Percentiles rank a stretch among this genome's conserved stretches.
Evolutionary conservation across 2,888 invertebrate species (phyloP).

Genomic region (Trissoscelio sp.): DNA sequence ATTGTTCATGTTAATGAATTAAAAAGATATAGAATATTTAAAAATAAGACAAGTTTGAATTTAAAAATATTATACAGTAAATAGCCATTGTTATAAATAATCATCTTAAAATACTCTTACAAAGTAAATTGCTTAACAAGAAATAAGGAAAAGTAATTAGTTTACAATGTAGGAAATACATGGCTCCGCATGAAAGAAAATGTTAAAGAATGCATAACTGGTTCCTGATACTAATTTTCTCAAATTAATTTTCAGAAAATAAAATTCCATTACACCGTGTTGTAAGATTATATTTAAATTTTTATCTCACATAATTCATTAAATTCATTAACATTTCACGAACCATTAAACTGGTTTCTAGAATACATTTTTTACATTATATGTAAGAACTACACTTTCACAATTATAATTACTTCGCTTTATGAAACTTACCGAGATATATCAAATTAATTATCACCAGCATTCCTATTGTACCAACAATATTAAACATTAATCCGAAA

Average conservation of each 20-base stretch:
- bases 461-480: background rate
- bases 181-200: background rate
- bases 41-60: too few relatives aligned
- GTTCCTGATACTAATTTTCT: background rate
- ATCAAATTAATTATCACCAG: background rate
- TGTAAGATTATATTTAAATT: background rate
- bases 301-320: slow-evolving; percentile 1
- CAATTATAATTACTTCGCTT: slow-evolving; percentile 15
- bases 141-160: background rate
- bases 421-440: background rate
- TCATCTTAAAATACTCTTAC: too few relatives aligned
- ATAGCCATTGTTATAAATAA: too few relatives aligned
- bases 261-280: slow-evolving; percentile 4
- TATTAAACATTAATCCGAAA: too few relatives aligned
- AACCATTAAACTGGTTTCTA: slow-evolving; percentile 16
- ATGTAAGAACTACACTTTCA: slow-evolving; percentile 11
- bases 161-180: background rate
- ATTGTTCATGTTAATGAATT: too few relatives aligned
- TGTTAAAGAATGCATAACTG: background rate
- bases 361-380: slow-evolving; percentile 13
- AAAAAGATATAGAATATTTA: too few relatives aligned
- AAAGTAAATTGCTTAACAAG: background rate
- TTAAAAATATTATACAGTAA: too few relatives aligned
- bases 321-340: slow-evolving; percentile 15
- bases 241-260: background rate